Evolutionary conservation across 2,797 vertebrate species (phyloP), one percentile per base, ranked within the genome.

Genomic region (Rhinophrynus dorsalis): DNA sequence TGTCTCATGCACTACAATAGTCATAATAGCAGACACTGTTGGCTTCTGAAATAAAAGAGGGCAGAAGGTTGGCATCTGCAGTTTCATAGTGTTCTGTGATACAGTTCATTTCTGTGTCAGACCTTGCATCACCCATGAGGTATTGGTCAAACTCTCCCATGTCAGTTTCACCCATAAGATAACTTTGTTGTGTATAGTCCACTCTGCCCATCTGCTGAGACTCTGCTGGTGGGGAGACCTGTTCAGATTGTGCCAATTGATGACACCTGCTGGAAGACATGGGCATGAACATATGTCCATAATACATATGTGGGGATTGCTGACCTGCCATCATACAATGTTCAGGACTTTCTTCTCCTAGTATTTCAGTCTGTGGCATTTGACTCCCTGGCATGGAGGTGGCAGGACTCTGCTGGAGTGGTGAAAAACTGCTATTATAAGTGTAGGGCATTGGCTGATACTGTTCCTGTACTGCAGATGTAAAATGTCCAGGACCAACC

Each of bases 91-190:
- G 15, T 23, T 55, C 67, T 8, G 29, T 0, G 0, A 6, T 20
- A 59, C 18, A 42, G 17, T 45, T 27, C 11, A 69, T 6, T 30
- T 55, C 50, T 15, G 35, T 13, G n/a, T 63, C 59, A 47, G 13
- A 17, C 5, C 15, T 45, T 11, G 10, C 15, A 35, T 47, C 55
- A 33, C 15, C 32, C 9, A 11, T 18, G 76, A 98, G 87, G 74
- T 97, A 98, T 83, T 97, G 96, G 83, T 98, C 95, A 51, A 98
- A 97, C 79, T 97, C 96, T n/a, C 85, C 89, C 80, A 93, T 91
- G 79, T 96, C 94, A 80, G 96, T 88, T 59, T 96, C 95, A 5
- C 83, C 87, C 65, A 95, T 84, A 58, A 97, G 89, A 76, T 94
- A 92, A 0, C 88, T 76, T 40, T 89, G 84, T n/a, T 89, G 89